These are phyloP conservation scores for Aproaerema taeniolella DNA, from an alignment of 2,888 invertebrate genomes.

Conservation along the genomic window DNA sequence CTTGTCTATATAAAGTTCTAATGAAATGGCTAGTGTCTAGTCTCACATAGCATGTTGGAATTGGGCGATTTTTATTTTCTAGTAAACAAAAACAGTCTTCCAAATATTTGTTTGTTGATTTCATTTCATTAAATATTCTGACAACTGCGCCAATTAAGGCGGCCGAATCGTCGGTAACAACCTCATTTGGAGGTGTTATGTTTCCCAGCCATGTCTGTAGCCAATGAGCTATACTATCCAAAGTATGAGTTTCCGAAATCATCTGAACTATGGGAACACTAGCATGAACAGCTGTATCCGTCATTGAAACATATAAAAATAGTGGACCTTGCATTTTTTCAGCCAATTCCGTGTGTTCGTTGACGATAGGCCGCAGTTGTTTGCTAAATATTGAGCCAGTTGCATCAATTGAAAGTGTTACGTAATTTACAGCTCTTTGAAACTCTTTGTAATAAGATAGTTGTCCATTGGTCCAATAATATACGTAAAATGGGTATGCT, in stretches of 20 bases:
- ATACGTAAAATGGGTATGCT: conserved; percentile 15
- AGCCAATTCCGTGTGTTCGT: conserved; percentile 16
- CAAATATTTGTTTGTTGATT: conserved; percentile 12
- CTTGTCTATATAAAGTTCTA: conserved; percentile 13
- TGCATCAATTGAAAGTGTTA: conserved; percentile 9
- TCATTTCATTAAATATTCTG: conserved; percentile 11
- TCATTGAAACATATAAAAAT: conserved; percentile 15
- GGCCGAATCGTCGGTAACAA: conserved; percentile 14
- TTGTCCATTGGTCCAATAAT: conserved; percentile 14
- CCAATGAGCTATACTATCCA: conserved; percentile 13
- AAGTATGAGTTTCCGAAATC: conserved; percentile 14
- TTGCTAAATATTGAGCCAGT: conserved; percentile 17
- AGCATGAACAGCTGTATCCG: conserved; percentile 14
- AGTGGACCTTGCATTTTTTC: conserved; percentile 13
- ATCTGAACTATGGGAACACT: conserved; percentile 12
- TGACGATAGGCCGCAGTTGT: conserved; percentile 15
- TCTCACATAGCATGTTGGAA: conserved; percentile 12
- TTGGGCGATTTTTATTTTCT: conserved; percentile 10
- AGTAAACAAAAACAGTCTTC: conserved; percentile 10
- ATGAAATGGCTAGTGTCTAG: no score
- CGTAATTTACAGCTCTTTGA: conserved; percentile 11
- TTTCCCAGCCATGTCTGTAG: conserved; percentile 13
- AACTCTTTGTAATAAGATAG: conserved; percentile 14
- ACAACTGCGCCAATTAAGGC: conserved; percentile 13
- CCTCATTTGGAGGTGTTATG: conserved; percentile 14